These are phyloP conservation scores for Drosophila willistoni DNA, from an alignment of 1,140 invertebrate genomes.

Conservation along the genomic window DNA sequence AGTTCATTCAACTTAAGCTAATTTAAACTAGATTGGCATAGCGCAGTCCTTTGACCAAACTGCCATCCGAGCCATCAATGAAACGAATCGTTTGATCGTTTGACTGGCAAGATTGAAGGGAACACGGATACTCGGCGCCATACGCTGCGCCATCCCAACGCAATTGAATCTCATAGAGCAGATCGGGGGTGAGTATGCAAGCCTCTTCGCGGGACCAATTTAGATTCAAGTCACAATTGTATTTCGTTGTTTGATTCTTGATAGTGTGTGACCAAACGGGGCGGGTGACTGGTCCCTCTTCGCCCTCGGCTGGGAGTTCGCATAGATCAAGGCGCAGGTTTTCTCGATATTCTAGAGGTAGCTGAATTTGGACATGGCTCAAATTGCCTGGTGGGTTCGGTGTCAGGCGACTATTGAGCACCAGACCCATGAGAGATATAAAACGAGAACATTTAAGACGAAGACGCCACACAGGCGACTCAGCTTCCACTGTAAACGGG, in stretches of 20 bases:
- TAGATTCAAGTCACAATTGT: slow-evolving; percentile 78
- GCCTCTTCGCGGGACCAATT: slow-evolving; percentile 60
- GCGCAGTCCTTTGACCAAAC: slow-evolving; percentile 74
- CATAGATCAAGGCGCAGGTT: slow-evolving; percentile 64
- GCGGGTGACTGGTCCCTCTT: slow-evolving; percentile 1
- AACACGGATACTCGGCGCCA: slow-evolving; percentile 79
- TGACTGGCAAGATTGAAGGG: slow-evolving; percentile 59
- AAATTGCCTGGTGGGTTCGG: slow-evolving; percentile 53
- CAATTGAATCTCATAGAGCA: slow-evolving; percentile 65
- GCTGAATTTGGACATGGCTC: slow-evolving; percentile 29
- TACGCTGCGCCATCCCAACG: slow-evolving; percentile 63
- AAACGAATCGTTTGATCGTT: slow-evolving; percentile 64
- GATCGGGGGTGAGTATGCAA: slow-evolving; percentile 71
- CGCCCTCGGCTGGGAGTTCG: slow-evolving; percentile 40
- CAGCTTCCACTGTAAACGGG: slow-evolving; percentile 69
- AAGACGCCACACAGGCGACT: slow-evolving; percentile 52
- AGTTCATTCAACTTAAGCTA: slow-evolving; percentile 55
- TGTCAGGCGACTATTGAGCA: slow-evolving; percentile 71
- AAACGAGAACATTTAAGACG: slow-evolving; percentile 67
- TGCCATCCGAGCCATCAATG: slow-evolving; percentile 68
- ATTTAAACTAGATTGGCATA: slow-evolving; percentile 71
- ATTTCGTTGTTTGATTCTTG: slow-evolving; percentile 67
- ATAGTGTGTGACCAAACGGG: slow-evolving; percentile 66
- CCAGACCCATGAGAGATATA: slow-evolving; percentile 69
- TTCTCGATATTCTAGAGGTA: slow-evolving; percentile 65